Base-by-base conservation (phyloP, 1,140 invertebrate genomes). In the Papilio dardanus region DNA sequence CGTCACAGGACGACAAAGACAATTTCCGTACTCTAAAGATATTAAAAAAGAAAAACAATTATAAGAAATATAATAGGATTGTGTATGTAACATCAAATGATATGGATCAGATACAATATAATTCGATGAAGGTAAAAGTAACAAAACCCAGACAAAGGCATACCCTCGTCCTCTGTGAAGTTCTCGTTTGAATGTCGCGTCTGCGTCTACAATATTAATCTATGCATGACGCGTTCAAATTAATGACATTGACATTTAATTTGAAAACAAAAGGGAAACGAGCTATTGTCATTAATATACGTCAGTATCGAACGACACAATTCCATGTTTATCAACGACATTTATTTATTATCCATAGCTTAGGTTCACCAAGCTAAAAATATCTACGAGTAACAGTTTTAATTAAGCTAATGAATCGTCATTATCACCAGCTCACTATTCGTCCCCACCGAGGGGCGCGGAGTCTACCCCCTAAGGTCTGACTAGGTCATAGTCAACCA, bases 241-340 rank as follows among this genome's bases (percentile, higher is more conserved):
- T 77, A 77, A 75, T 77, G 68, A 54, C 35, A 6, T 50, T 65
- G 74, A 62, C 54, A 62, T 71, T 74, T 77, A 75, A 77, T 77
- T 75, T n/a, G 67, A 75, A 77, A 77, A 75, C 54, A 75, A 77
- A 75, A 46, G 62, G 5, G 5, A 35, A 37, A 35, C 30, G 62
- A 14, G 28, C 12, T 24, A 54, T 54, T 24, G 19, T 54, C 50
- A 54, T 24, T 24, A 54, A 54, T 24, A 54, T 24, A 4, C 19
- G 37, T 42, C 14, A 46, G 4, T 54, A 54, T 24, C 50, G 21
- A 19, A 54, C 50, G 5, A 24, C 50, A 54, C 19, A 0, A 54
- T 24, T 54, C 24, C 19, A 54, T 10, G 24, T 8, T 54, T 24
- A 54, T 54, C 50, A 10, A 10, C 24, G 19, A 10, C 50, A 24